phyloP scores from a whole-genome alignment of 2,888 invertebrate species.

The Idaea dimidiata region DNA sequence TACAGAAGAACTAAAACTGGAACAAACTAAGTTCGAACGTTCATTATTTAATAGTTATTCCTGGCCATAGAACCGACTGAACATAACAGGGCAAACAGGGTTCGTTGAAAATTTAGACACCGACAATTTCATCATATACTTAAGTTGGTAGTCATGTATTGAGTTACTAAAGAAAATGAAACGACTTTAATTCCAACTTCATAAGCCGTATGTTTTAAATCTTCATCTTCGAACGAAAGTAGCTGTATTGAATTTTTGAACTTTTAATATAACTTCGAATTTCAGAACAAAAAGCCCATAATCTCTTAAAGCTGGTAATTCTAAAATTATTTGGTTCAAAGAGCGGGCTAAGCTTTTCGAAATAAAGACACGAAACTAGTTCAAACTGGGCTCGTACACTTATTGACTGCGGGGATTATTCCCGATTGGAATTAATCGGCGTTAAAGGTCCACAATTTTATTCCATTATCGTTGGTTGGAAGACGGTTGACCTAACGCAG shows the following conservation, averaged over 20 bases:
- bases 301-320: background rate
- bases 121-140: background rate
- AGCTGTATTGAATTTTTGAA: background rate
- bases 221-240: background rate
- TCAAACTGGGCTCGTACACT: constrained; percentile 16
- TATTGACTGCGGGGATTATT: constrained; percentile 28
- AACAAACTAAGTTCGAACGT: constrained; percentile 4
- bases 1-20: background rate
- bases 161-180: background rate
- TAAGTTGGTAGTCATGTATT: background rate
- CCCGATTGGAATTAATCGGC: constrained; percentile 42
- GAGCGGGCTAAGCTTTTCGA: background rate
- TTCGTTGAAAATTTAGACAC: background rate
- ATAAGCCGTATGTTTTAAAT: background rate
- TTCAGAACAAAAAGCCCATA: background rate
- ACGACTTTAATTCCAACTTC: background rate
- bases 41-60: background rate
- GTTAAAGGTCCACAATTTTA: constrained; percentile 59
- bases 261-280: background rate
- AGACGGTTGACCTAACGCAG: constrained; percentile 67
- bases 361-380: constrained; percentile 5
- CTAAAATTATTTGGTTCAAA: background rate
- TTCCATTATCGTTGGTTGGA: constrained; percentile 56
- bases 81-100: background rate
- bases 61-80: background rate